phyloP scores from a whole-genome alignment of 2,113 vertebrate genomes.

The Alethe diademata region DNA sequence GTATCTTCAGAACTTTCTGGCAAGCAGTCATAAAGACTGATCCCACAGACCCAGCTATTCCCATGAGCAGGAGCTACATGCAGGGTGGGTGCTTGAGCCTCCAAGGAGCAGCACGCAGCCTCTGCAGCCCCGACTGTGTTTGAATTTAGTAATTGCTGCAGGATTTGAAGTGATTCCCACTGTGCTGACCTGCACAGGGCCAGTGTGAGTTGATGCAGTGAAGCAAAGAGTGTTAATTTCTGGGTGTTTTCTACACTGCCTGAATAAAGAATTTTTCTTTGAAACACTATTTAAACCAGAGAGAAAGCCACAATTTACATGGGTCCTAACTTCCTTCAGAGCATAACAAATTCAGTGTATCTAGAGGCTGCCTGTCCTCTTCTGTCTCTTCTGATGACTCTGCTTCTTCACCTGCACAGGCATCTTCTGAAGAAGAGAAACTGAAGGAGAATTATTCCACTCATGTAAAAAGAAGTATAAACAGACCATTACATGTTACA shows the following conservation, averaged over 20 bases:
- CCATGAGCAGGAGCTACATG: fast-evolving
- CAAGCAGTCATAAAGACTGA: background rate
- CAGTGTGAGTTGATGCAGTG: background rate
- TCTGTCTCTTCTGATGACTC: background rate
- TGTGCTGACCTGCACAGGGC: background rate
- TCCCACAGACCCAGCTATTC: background rate
- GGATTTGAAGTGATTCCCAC: background rate
- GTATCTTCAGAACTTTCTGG: background rate
- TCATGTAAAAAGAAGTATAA: slow-evolving; percentile 58
- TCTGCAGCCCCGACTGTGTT: background rate
- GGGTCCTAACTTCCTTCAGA: background rate
- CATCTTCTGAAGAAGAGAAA: background rate
- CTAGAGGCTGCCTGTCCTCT: background rate
- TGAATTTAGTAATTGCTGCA: background rate
- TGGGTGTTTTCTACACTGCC: background rate
- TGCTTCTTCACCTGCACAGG: background rate
- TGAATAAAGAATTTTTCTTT: background rate
- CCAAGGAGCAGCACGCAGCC: background rate
- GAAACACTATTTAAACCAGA: background rate
- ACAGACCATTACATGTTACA: slow-evolving; percentile 27
- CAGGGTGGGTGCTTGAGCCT: background rate
- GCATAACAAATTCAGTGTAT: background rate
- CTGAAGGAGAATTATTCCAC: background rate
- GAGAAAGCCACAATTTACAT: background rate
- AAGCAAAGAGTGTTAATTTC: background rate